phyloP scores from a whole-genome alignment of 2,888 invertebrate genomes.

The Polymixis lichenea region DNA sequence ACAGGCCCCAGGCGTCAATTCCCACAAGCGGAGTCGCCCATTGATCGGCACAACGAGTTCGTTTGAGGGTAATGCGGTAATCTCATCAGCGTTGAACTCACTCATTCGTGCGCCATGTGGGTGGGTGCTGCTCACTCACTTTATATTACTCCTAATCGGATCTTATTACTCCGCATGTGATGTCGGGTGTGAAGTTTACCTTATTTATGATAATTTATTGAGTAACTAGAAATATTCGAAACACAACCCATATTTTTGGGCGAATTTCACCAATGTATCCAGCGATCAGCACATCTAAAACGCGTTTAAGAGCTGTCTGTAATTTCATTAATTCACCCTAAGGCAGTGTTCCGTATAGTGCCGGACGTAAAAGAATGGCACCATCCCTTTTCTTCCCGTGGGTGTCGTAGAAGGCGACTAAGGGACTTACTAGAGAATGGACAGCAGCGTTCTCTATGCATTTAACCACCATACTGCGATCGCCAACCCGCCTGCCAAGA shows the following conservation, averaged over 20 bases:
- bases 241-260: background rate
- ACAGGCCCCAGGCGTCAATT: background rate
- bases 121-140: slow-evolving; percentile 30
- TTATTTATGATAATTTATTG: slow-evolving; percentile 22
- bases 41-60: slow-evolving; percentile 14
- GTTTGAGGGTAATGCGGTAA: slow-evolving; percentile 42
- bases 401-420: no score
- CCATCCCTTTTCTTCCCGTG: no score
- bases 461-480: no score
- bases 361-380: no score
- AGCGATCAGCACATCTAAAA: background rate
- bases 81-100: slow-evolving; percentile 38
- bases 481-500: no score
- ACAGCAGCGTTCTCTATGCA: no score
- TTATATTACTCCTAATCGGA: slow-evolving; percentile 40
- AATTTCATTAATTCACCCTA: background rate
- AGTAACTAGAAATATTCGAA: background rate
- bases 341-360: no score
- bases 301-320: no score
- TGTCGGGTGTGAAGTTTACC: slow-evolving; percentile 31
- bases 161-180: slow-evolving; percentile 13
- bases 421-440: no score
- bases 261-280: background rate
- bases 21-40: background rate
- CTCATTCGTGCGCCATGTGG: slow-evolving; percentile 24